Conservation (phyloP, 1,140 invertebrate genomes). For the Druon quercuslanigerum region DNA sequence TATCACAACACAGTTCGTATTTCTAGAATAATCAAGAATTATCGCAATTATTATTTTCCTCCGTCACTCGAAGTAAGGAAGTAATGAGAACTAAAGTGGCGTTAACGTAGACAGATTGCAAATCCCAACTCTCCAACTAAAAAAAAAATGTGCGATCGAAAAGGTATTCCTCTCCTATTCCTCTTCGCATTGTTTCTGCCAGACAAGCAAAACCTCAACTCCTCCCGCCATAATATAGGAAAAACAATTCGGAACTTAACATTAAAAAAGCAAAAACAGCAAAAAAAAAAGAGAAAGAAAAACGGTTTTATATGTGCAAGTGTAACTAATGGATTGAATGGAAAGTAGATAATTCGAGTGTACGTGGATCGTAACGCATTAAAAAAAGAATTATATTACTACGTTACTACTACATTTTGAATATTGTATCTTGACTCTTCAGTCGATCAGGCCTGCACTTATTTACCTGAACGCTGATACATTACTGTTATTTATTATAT, state of each 20-base stretch:
- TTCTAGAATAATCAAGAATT: background rate
- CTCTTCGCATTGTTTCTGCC: constrained; percentile 27
- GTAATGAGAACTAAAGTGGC: background rate
- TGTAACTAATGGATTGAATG: constrained; percentile 47
- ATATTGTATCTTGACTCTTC: constrained; percentile 42
- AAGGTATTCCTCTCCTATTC: background rate
- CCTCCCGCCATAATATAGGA: constrained; percentile 35
- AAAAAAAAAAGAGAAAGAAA: constrained; percentile 37
- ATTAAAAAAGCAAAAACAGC: constrained; percentile 34
- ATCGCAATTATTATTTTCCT: background rate
- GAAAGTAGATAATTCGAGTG: constrained; percentile 33
- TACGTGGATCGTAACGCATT: constrained; percentile 35
- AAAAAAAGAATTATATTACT: constrained; percentile 33
- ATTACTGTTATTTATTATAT: constrained; percentile 64
- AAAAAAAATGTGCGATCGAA: constrained; percentile 2
- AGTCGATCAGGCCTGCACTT: constrained; percentile 37
- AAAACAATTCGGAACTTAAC: constrained; percentile 24
- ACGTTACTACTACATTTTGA: constrained; percentile 44
- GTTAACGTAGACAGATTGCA: constrained; percentile 28
- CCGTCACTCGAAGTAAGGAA: background rate
- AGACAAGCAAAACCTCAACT: constrained; percentile 42
- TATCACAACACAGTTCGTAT: background rate
- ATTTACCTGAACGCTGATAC: constrained; percentile 45
- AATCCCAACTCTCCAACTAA: background rate
- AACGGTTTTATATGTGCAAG: constrained; percentile 42